Conservation (phyloP, 2,888 invertebrate genomes). For the Ommatoiulus sabulosus region DNA sequence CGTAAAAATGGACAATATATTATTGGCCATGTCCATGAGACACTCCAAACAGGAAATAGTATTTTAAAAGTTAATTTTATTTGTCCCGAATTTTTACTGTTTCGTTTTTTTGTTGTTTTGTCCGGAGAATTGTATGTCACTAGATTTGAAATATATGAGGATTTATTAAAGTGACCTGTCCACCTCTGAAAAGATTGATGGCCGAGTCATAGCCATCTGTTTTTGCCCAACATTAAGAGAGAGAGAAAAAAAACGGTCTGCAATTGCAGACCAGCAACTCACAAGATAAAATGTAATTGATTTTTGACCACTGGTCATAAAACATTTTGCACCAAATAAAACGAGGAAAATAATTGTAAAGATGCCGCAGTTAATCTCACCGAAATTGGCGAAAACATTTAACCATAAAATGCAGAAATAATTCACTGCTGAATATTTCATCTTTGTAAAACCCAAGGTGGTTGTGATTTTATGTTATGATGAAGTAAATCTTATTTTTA, state of each 20-base stretch:
- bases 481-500: too few relatives aligned
- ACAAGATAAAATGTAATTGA: neutral
- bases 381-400: neutral
- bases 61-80: slow-evolving; percentile 13
- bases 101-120: neutral
- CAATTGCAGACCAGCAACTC: neutral
- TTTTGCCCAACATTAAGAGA: neutral
- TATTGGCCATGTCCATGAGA: neutral
- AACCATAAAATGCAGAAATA: neutral
- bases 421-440: too few relatives aligned
- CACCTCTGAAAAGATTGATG: slow-evolving; percentile 12
- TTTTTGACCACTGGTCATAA: slow-evolving; percentile 33
- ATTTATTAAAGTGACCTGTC: slow-evolving; percentile 36
- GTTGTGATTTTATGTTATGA: too few relatives aligned
- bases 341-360: neutral
- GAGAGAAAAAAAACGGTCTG: neutral
- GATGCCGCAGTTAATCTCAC: neutral
- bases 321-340: neutral
- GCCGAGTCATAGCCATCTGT: neutral
- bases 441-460: too few relatives aligned
- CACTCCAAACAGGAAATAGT: neutral
- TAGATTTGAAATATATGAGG: slow-evolving; percentile 5
- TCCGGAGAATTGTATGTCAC: neutral
- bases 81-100: neutral
- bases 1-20: neutral